A percentile compares a stretch with the other conserved stretches of the same genome.
phyloP scores from a whole-genome alignment of 2,888 invertebrate genomes.

The Parnassius glacialis region DNA sequence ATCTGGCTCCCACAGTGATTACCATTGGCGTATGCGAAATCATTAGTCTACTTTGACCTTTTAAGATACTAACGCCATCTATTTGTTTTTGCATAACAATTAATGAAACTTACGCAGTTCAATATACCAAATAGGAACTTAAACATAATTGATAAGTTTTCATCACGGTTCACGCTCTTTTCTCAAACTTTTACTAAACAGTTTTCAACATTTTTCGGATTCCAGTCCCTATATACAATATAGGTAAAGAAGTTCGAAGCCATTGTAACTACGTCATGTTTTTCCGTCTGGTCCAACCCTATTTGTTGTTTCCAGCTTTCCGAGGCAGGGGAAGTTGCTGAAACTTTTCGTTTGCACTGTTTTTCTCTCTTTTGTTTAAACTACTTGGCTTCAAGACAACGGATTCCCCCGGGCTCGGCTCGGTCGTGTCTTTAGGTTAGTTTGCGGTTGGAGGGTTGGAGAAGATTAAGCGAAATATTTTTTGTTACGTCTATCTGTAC shows the following conservation, averaged over 20 bases:
- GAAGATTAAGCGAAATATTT: neutral
- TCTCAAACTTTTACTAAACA: neutral
- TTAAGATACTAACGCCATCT: too few species aligned
- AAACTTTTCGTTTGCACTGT: slow-evolving; percentile 9
- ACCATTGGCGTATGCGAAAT: too few species aligned
- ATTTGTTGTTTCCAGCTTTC: slow-evolving; percentile 11
- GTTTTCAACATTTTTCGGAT: neutral
- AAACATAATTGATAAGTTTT: too few species aligned
- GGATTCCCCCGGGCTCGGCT: slow-evolving; percentile 8
- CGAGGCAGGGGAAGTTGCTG: slow-evolving; percentile 6
- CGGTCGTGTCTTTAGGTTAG: slow-evolving; percentile 8
- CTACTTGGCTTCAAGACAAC: slow-evolving; percentile 13
- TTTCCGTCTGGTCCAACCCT: slow-evolving; percentile 12
- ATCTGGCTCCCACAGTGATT: too few species aligned
- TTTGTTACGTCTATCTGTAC: neutral
- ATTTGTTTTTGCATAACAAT: too few species aligned
- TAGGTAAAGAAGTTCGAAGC: neutral
- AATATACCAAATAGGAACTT: too few species aligned
- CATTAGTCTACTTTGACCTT: too few species aligned
- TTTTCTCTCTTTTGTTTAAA: slow-evolving; percentile 10
- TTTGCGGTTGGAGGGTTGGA: slow-evolving; percentile 1
- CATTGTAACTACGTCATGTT: slow-evolving; percentile 7
- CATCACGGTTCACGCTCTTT: too few species aligned
- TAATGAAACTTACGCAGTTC: too few species aligned
- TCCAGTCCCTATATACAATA: neutral